Conservation (phyloP, 2,888 invertebrate species). For the Bugulina stolonifera region DNA sequence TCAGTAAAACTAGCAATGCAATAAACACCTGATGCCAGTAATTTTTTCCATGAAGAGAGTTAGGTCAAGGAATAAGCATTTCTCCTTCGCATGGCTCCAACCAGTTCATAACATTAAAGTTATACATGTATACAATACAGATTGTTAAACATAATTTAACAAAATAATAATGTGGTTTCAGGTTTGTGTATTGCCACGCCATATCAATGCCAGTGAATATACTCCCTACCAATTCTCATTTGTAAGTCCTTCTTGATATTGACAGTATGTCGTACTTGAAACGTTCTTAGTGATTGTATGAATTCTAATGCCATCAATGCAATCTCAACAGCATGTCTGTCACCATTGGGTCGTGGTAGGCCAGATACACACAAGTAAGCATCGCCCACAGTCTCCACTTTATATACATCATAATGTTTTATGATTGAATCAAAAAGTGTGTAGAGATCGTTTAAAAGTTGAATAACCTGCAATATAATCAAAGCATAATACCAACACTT, state of each 20-base stretch:
- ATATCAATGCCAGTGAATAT: too few relatives aligned
- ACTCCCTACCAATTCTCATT: slow-evolving; percentile 26
- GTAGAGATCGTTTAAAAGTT: slow-evolving; percentile 15
- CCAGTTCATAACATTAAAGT: too few relatives aligned
- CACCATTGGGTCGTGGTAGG: slow-evolving; percentile 24
- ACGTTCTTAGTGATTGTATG: neutral
- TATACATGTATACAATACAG: too few relatives aligned
- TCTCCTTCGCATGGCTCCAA: too few relatives aligned
- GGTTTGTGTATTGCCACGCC: too few relatives aligned
- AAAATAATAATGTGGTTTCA: too few relatives aligned
- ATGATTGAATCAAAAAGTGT: slow-evolving; percentile 24
- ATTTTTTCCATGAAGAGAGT: too few relatives aligned
- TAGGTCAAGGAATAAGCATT: too few relatives aligned
- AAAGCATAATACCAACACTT: too few relatives aligned
- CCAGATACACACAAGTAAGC: slow-evolving; percentile 20
- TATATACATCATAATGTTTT: slow-evolving; percentile 23
- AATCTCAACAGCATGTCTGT: slow-evolving; percentile 26
- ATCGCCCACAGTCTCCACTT: slow-evolving; percentile 27
- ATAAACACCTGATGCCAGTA: too few relatives aligned
- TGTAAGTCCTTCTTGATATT: neutral
- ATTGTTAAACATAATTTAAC: too few relatives aligned
- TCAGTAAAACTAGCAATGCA: too few relatives aligned
- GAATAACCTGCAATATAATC: slow-evolving; percentile 13
- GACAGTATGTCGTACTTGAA: slow-evolving; percentile 1
- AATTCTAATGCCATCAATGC: slow-evolving; percentile 26